phyloP scores from a whole-genome alignment of 2,113 vertebrate genomes.

The Dasyurus viverrinus region DNA sequence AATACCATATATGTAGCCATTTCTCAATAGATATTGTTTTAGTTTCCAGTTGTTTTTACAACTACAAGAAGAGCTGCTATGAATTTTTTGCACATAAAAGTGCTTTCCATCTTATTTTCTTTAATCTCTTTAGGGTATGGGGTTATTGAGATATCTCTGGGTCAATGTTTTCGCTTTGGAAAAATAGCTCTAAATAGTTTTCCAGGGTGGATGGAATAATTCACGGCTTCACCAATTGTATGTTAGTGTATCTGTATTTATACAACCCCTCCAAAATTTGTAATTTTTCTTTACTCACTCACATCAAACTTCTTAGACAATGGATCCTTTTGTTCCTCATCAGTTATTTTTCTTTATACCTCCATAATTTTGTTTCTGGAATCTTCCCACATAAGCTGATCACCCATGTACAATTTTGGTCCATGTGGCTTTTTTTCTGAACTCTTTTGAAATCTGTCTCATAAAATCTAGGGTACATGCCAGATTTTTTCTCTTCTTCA shows the following conservation, averaged over 20 bases:
- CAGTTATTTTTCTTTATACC: neutral
- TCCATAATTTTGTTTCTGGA: neutral
- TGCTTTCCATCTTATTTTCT: neutral
- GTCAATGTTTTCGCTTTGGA: neutral
- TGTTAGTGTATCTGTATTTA: neutral
- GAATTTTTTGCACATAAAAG: neutral
- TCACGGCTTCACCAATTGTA: neutral
- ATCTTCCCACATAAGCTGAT: neutral
- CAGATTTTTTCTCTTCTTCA: neutral
- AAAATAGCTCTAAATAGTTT: neutral
- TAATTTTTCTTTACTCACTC: neutral
- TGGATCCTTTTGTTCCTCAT: neutral
- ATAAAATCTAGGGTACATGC: neutral
- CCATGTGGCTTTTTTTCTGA: neutral
- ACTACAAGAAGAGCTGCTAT: neutral
- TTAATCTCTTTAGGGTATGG: neutral
- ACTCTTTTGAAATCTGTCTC: neutral
- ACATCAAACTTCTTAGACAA: neutral
- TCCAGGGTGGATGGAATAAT: neutral
- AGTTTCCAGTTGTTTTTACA: neutral
- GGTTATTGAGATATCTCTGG: neutral
- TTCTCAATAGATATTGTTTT: neutral
- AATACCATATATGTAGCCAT: neutral
- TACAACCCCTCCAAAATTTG: neutral
- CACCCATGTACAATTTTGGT: neutral